Conservation (phyloP, 2,888 invertebrate species). For the Rhagium mordax region DNA sequence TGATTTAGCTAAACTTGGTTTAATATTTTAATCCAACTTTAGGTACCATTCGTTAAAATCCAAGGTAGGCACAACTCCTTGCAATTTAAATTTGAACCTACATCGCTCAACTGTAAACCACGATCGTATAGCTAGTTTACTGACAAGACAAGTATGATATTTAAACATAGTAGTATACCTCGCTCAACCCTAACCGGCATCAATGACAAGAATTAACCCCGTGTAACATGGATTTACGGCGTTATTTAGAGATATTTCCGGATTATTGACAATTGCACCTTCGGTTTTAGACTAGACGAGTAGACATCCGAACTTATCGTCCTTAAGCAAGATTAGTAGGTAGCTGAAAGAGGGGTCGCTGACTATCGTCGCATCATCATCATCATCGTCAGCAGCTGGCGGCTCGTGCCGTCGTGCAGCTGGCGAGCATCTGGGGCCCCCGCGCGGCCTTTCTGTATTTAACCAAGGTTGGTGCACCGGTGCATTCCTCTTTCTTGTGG, state of each 20-base stretch:
- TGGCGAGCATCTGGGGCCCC: slow-evolving; percentile 46
- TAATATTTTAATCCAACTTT: no score
- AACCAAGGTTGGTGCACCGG: slow-evolving; percentile 23
- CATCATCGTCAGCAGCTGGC: slow-evolving; percentile 26
- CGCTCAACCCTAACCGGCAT: background rate
- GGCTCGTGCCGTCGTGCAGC: slow-evolving; percentile 38
- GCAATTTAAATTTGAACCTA: no score
- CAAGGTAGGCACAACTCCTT: no score
- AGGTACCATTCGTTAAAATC: no score
- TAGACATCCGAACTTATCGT: background rate
- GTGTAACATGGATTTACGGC: background rate
- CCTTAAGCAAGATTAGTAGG: background rate
- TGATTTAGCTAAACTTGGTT: no score
- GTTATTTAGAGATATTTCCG: background rate
- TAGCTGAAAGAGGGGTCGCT: background rate
- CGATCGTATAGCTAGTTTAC: no score
- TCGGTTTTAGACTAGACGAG: background rate
- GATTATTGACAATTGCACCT: background rate
- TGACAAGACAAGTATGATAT: no score
- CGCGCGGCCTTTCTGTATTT: slow-evolving; percentile 26
- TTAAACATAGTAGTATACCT: no score
- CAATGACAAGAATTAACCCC: background rate
- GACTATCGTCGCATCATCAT: slow-evolving; percentile 18
- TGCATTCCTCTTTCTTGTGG: background rate
- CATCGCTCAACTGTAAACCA: no score